Base-by-base conservation (phyloP, 2,888 invertebrate species). In the Thumatha senex region DNA sequence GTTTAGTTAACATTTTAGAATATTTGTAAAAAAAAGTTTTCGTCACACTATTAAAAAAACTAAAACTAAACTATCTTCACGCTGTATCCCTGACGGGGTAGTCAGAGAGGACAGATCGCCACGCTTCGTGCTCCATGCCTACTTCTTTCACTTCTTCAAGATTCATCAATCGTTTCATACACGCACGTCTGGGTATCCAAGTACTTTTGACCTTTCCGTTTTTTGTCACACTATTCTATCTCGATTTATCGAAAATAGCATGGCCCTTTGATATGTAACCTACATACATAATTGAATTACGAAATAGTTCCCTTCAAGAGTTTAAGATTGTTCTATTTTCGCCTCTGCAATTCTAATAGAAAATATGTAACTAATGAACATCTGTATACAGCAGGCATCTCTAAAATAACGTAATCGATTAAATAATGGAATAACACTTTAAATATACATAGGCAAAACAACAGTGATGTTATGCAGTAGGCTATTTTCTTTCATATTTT, bases 401-500 rank as follows among this genome's bases (percentile, higher is more conserved):
- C 67, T 69, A 74, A 70, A 81, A 82, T 62, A 63, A 63, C 66
- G 66, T 58, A 50, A 70, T 74, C 64, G 59, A 61, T 67, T 58
- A 51, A 61, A 61, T 78, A 72, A 77, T 77, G 67, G 66, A 76
- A 61, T 61, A 11, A 40, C 62, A 63, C 59, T 61, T 65, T 68
- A 71, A 7, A 24, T 24, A 24, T 24, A 5, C 56, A 48, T 36
- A 14, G 13, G 53, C 50, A 31, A 34, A 18, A 43, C 33, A 24
- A 43, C 33, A 24, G 18, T 18, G 33, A 18, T 33, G 15, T 24
- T n/a, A 63, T 53, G 54, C 39, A 57, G 70, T 54, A 59, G 61
- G 58, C 74, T 80, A 82, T 73, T 80, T 80, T 73, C 62, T 78
- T 70, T 82, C 78, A 78, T 62, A 60, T 48, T 48, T 52, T 48